A percentile compares a stretch with the other conserved stretches of the same genome.
These are phyloP conservation scores for Caenorhabditis zanzibari DNA, from an alignment of 2,888 invertebrate genomes.

Conservation along the genomic window DNA sequence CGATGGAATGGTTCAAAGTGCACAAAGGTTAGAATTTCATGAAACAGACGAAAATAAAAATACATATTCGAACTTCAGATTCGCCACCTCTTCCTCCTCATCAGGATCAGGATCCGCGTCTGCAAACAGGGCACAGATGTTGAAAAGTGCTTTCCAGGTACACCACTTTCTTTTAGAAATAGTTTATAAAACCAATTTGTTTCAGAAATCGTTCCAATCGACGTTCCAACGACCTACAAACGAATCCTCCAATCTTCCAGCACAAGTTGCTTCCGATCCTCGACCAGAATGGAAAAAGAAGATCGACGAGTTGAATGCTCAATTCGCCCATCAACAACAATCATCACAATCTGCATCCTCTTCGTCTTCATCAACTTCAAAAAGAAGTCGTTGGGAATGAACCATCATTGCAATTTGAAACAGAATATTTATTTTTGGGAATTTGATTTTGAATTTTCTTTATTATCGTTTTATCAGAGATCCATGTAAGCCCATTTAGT, in stretches of 20 bases:
- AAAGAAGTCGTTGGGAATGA: slow-evolving; percentile 61
- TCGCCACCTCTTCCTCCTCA: slow-evolving; percentile 42
- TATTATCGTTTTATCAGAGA: slow-evolving; percentile 12
- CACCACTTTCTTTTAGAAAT: slow-evolving; percentile 59
- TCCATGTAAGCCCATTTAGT: background rate
- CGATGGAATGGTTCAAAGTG: slow-evolving; percentile 57
- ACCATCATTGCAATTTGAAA: too few species aligned
- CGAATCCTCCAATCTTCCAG: slow-evolving; percentile 52
- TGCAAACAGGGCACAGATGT: slow-evolving; percentile 65
- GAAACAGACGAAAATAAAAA: too few species aligned
- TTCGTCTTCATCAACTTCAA: slow-evolving; percentile 12
- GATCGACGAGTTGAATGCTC: slow-evolving; percentile 73
- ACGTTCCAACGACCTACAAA: slow-evolving; percentile 64
- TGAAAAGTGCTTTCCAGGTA: slow-evolving; percentile 72
- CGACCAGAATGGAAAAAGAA: slow-evolving; percentile 79
- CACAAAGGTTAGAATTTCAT: slow-evolving; percentile 34
- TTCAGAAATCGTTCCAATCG: slow-evolving; percentile 70
- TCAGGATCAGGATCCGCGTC: slow-evolving; percentile 42
- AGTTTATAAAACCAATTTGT: slow-evolving; percentile 55
- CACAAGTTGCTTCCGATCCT: slow-evolving; percentile 72
- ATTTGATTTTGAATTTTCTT: background rate
- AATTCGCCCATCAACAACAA: slow-evolving; percentile 42
- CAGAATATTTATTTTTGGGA: background rate
- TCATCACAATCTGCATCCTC: background rate
- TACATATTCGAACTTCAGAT: too few species aligned